Base-by-base conservation (phyloP, 1,140 invertebrate genomes). In the Microvelia longipes region DNA sequence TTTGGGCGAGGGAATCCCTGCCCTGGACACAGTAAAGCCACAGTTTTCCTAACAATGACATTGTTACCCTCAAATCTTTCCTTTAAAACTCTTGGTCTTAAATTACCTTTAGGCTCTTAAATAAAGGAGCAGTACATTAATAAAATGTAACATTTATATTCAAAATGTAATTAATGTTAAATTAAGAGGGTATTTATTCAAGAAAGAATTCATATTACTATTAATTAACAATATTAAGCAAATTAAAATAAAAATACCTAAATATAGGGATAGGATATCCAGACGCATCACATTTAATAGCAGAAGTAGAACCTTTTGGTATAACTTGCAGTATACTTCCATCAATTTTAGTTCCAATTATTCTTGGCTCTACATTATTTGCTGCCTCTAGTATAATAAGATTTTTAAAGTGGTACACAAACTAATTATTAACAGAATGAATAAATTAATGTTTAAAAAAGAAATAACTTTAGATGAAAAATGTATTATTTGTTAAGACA, bases 21-120 rank as follows among this genome's bases (percentile, higher is more conserved):
- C 26, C 85, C 85, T 70, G 82, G 83, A 75, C 86, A 87, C 65
- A 85, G 77, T 0, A 86, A 72, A 1, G 71, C 73, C 64, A 75
- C 74, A 29, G 75, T 74, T 73, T 73, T 73, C 29, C 24, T 27
- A 1, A 65, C 27, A 29, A 29, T 2, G 13, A 80, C 77, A 67
- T 77, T 76, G 67, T 80, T 78, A 71, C 83, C 82, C 77, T 84
- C 82, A 73, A 84, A 78, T 66, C 82, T 81, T 79, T 79, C 82
- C 62, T 83, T 84, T 26, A 83, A 82, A 63, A 87, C 79, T 77
- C 85, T 86, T 63, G 87, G 87, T 29, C 84, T 80, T 73, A 86
- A 82, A 77, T 86, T 87, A 70, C 85, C 86, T 73, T 85, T 84
- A 2, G 87, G 87, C 77, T 88, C 86, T 88, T 79, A 29, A 81